Conservation (phyloP, 2,888 invertebrate genomes). For the Uloborus plumipes region DNA sequence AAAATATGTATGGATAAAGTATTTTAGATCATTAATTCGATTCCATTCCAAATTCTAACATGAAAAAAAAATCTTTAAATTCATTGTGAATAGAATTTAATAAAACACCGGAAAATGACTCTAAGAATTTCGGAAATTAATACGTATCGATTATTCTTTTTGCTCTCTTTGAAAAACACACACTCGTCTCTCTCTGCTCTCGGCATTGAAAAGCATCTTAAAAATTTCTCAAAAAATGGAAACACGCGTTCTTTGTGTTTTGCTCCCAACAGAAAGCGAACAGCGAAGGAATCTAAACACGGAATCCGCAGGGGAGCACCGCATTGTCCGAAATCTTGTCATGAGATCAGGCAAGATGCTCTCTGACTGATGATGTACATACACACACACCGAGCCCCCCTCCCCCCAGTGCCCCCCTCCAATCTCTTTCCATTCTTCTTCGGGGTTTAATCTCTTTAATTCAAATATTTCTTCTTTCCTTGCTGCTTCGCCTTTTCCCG, state of each 20-base stretch:
- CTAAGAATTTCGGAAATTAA: too few species aligned
- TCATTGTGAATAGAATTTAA: too few species aligned
- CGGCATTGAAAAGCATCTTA: too few species aligned
- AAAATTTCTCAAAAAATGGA: too few species aligned
- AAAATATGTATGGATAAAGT: too few species aligned
- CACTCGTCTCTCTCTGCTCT: too few species aligned
- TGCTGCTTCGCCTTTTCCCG: conserved; percentile 8
- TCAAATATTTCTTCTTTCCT: conserved; percentile 38
- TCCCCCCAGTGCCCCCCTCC: neutral
- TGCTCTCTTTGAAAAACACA: too few species aligned
- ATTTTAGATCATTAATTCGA: too few species aligned
- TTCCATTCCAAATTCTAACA: too few species aligned
- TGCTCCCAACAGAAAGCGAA: neutral
- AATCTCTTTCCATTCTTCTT: conserved; percentile 21
- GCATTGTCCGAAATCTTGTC: conserved; percentile 48
- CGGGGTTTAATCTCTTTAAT: conserved; percentile 54
- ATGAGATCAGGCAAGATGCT: conserved; percentile 25
- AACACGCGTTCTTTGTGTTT: neutral
- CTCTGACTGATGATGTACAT: conserved; percentile 40
- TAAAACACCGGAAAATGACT: too few species aligned
- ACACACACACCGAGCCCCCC: conserved; percentile 6
- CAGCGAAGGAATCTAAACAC: neutral
- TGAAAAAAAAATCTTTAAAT: too few species aligned
- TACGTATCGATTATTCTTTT: too few species aligned
- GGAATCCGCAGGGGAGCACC: neutral